Conservation (phyloP, 2,797 vertebrate species). For the Alectoris magna region DNA sequence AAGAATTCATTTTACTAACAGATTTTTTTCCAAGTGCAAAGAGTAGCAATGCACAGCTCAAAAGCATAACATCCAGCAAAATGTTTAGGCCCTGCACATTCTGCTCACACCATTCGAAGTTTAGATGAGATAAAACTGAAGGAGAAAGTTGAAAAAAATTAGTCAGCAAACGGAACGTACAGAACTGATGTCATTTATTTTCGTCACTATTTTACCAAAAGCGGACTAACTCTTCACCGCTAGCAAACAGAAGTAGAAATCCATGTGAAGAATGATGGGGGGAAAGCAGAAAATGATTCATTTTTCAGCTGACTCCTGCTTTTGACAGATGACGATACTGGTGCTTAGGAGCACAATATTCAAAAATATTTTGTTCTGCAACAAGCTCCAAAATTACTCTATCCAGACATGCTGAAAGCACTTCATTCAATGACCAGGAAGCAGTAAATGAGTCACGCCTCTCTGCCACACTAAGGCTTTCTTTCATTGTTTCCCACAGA, state of each 20-base stretch:
- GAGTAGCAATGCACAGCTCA: background rate
- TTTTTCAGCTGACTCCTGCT: background rate
- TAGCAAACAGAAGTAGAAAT: background rate
- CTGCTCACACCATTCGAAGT: background rate
- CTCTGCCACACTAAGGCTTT: background rate
- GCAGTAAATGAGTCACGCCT: constrained; percentile 65
- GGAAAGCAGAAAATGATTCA: background rate
- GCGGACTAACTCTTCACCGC: background rate
- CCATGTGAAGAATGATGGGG: background rate
- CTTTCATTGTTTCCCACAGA: constrained; percentile 46
- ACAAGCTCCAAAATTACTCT: background rate
- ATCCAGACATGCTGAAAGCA: constrained; percentile 40
- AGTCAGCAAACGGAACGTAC: background rate
- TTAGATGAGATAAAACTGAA: background rate
- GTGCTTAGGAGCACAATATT: background rate
- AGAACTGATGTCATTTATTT: background rate
- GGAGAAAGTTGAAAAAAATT: background rate
- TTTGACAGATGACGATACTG: background rate
- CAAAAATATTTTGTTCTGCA: constrained; percentile 11
- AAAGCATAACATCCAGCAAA: background rate
- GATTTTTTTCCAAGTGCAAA: background rate
- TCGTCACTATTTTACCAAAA: background rate
- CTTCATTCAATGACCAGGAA: constrained; percentile 52
- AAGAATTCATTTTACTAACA: background rate
- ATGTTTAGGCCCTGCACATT: background rate